Evolutionary conservation across 2,113 vertebrate genomes (phyloP), one percentile per base, ranked within the genome.

Genomic region (Bungarus multicinctus): DNA sequence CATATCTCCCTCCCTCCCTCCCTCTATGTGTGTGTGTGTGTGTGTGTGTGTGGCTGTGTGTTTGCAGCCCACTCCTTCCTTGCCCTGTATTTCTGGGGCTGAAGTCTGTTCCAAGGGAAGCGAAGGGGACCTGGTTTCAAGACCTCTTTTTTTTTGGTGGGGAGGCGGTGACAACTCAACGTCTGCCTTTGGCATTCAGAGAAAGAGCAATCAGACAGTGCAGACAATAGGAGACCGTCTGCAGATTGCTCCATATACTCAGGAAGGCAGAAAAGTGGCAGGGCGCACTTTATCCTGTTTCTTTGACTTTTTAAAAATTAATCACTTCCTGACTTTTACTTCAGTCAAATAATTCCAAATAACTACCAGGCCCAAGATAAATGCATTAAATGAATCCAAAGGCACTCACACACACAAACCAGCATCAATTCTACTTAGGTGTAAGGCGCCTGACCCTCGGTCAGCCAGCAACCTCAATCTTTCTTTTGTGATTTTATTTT

Each of bases 271-370:
- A 58, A 58, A 50, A 89, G 2, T 81, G 74, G 34, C 74, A 43
- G 74, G 74, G 11, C 47, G 11, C 86, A 87, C 86, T 52, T 87
- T 50, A 87, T 6, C 18, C 60, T 53, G 39, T 18, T 60, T 88
- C 91, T 85, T 85, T 85, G 43, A 55, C 39, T 64, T 74, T 18
- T 52, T 69, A 27, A 55, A 74, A 74, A 39, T 74, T 3, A 30
- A n/a, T 11, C 93, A 8, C 9, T 93, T 86, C 90, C 47, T 86
- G 87, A 20, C n/a, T 6, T 55, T 81, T 39, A 55, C 30, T 58
- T n/a, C 34, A 43, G 12, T 5, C 18, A 89, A 86, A 4, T 0
- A 7, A 7, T 12, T 39, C 1, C 18, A n/a, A 45, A 0, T 0
- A 47, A 27, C 43, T 92, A 1, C 43, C 89, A 50, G 87, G 5